Evolutionary conservation across 2,888 invertebrate genomes (phyloP).

Genomic region (Cordylochernes scorpioides): DNA sequence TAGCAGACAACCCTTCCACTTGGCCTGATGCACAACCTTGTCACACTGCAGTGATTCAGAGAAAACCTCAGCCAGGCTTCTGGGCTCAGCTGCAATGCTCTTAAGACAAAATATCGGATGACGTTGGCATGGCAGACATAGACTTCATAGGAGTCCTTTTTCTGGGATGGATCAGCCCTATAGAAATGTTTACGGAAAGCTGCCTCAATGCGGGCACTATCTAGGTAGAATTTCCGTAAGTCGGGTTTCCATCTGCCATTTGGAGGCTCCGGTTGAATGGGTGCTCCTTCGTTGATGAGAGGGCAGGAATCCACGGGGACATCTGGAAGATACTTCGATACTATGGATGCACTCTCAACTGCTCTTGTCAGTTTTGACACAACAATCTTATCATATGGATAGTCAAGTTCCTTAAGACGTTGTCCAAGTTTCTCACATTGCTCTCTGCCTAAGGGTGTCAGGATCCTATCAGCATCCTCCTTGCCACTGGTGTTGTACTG

Average conservation of each 20-base stretch:
- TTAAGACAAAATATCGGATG: constrained; percentile 41
- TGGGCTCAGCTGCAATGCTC: constrained; percentile 82
- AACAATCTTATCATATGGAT: constrained; percentile 50
- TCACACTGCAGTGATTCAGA: constrained; percentile 72
- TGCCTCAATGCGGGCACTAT: constrained; percentile 79
- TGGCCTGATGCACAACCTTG: constrained; percentile 60
- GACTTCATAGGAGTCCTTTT: constrained; percentile 55
- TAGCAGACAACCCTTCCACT: constrained; percentile 58
- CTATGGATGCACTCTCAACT: constrained; percentile 61
- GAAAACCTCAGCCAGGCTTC: constrained; percentile 87
- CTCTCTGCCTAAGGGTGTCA: constrained; percentile 34
- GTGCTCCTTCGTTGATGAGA: constrained; percentile 69
- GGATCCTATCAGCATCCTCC: background rate
- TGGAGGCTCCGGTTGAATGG: constrained; percentile 76
- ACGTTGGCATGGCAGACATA: constrained; percentile 94
- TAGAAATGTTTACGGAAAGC: constrained; percentile 80
- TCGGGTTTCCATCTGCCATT: constrained; percentile 27
- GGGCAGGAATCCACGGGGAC: constrained; percentile 36
- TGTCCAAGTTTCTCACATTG: constrained; percentile 67
- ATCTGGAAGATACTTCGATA: constrained; percentile 37
- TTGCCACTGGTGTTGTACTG: background rate
- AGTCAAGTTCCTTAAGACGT: constrained; percentile 39
- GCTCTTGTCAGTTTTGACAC: constrained; percentile 82
- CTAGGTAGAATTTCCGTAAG: constrained; percentile 40
- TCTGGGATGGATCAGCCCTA: constrained; percentile 52